Conservation (phyloP, 2,797 vertebrate genomes). For the Kryptopterus vitreolus region DNA sequence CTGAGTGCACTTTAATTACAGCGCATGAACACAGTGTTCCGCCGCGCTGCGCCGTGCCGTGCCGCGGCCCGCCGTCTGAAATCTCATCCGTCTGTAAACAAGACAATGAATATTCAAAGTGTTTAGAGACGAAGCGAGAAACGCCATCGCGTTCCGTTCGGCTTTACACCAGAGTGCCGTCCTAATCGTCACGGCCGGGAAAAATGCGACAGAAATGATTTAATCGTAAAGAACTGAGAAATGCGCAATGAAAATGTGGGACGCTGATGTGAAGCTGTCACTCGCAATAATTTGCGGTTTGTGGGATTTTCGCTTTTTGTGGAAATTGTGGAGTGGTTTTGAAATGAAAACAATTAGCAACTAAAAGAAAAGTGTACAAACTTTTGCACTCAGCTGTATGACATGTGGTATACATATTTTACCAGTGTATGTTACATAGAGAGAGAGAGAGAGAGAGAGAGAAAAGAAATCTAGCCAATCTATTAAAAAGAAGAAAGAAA, state of each 20-base stretch:
- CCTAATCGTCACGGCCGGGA: neutral
- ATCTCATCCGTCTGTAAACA: neutral
- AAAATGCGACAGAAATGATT: neutral
- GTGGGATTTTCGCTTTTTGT: no score
- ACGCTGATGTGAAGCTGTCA: no score
- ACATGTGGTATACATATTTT: neutral
- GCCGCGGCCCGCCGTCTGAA: neutral
- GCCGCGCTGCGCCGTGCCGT: neutral
- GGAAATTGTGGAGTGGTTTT: no score
- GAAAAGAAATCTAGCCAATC: no score
- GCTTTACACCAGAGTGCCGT: neutral
- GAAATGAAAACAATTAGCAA: no score
- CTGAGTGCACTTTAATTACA: neutral
- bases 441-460: no score
- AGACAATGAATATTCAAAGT: slow-evolving; percentile 4
- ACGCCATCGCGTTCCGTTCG: neutral
- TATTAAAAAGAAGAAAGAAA: no score
- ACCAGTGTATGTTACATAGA: no score
- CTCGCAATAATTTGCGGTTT: no score
- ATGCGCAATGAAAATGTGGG: no score
- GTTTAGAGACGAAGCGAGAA: neutral
- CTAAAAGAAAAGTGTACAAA: neutral
- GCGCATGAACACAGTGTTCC: neutral
- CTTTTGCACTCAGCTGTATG: neutral
- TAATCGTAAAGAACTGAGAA: no score